Base-by-base conservation (phyloP, 1,140 invertebrate genomes). In the Potamilus streckersoni region DNA sequence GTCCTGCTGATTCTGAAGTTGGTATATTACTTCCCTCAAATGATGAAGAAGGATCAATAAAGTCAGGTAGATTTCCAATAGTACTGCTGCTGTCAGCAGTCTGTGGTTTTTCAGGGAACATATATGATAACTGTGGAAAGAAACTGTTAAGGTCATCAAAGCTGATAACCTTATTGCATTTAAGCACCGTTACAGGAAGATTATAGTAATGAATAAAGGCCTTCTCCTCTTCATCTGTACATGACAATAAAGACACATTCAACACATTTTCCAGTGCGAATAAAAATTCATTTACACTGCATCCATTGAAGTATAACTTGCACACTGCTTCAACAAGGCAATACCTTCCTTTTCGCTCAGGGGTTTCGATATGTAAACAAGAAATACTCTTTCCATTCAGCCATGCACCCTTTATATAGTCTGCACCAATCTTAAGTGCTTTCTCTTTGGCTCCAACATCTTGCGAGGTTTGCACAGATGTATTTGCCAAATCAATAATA, bases 171-270 rank as follows among this genome's bases (percentile, higher is more conserved):
- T 88, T 86, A 63, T 88, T 88, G 76, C 85, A 86, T 67, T 88
- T 88, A 11, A 88, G 67, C 13, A 81, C 82, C 1, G 79, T 77
- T 12, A 86, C 86, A 15, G 86, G 86, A 60, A 88, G 79, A 77
- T 85, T 86, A 71, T 88, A 88, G 71, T 87, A 88, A 67, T 86
- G 83, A 79, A 88, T 86, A 73, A 88, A 88, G 0, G 86, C 84
- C 64, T 85, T 84, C 67, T 86, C 86, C 66, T 88, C 86, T 56
- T 82, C 79, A 66, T 83, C 80, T 20, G 81, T 82, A 68, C 86
- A 88, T 12, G 83, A 77, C 49, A 84, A 64, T n/a, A 87, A 72
- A 17, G 85, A 81, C 20, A 87, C 81, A 69, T 83, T 82, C 19
- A 88, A 58, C 20, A 88, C 84, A 76, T 83, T 83, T 71, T 85